Base-by-base conservation (phyloP, 2,888 invertebrate species). In the Arctia plantaginis region DNA sequence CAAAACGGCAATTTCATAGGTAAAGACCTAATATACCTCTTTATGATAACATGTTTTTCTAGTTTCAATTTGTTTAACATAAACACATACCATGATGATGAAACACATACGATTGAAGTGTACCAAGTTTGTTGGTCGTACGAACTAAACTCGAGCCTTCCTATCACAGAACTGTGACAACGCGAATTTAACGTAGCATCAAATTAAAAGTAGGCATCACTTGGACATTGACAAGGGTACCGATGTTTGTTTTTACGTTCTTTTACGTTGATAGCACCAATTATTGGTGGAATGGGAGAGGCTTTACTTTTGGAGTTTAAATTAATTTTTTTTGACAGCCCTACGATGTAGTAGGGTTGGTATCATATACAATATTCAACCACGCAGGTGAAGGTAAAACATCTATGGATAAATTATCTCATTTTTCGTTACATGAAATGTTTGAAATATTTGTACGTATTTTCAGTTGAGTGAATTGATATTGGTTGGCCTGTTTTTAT, bases 211-310 rank as follows among this genome's bases (percentile, higher is more conserved):
- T 86, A 87, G 86, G 83, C 85, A 89, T 89, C 87, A 86, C 80
- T 82, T 76, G 81, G 92, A 92, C 92, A 88, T 87, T 91, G 92
- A 92, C 87, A 85, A 91, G 89, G 92, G 91, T 90, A 82, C 74
- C 72, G 69, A 79, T 77, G 76, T 84, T 85, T 80, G 78, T 81
- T 80, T 80, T 80, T 80, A n/a, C 72, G 74, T 80, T 79, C 78
- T 83, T 82, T 76, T 66, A 66, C 69, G 73, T 81, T 81, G 84
- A 82, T 79, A 75, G 79, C 77, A 80, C 74, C 77, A 82, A 85
- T 84, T 84, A 80, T 82, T 77, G 79, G 74, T 27, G n/a, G 18
- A 51, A 18, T 30, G 62, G 44, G 23, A 41, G 66, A 73, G 73
- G 77, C 79, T 83, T n/a, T 39, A 30, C 33, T 85, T 85, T 80